A percentile compares a stretch with the other conserved stretches of the same genome.
Conservation (phyloP, 2,888 invertebrate genomes). For the Polydesmus complanatus region DNA sequence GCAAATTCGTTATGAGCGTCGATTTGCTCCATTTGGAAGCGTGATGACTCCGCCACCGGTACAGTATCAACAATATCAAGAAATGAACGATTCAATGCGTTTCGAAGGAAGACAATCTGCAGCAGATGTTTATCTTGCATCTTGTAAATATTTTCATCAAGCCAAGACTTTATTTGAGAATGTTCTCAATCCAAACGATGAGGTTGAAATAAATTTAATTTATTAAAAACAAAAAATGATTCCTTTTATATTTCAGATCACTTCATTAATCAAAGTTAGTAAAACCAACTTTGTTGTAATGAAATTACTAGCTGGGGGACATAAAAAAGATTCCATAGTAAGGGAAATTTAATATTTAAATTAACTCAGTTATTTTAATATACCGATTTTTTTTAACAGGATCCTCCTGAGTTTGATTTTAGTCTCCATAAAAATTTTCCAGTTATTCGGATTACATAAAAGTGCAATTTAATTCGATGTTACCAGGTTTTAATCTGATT, state of each 20-base stretch:
- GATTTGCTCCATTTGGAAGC: slow-evolving; percentile 77
- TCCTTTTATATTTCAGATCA: slow-evolving; percentile 23
- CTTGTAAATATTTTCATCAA: slow-evolving; percentile 84
- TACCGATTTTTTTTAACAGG: slow-evolving; percentile 22
- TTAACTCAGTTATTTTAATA: not conserved
- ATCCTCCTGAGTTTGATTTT: slow-evolving; percentile 80
- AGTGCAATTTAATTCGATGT: too few species aligned
- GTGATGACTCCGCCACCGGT: slow-evolving; percentile 80
- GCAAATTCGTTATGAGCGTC: slow-evolving; percentile 83
- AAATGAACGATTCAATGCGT: slow-evolving; percentile 49
- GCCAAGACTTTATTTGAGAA: slow-evolving; percentile 73
- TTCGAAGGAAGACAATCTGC: slow-evolving; percentile 26
- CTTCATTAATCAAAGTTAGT: slow-evolving; percentile 61
- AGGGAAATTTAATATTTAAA: slow-evolving; percentile 13
- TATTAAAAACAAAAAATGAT: not conserved
- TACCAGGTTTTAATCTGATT: too few species aligned
- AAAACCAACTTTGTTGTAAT: slow-evolving; percentile 94
- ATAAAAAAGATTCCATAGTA: slow-evolving; percentile 68
- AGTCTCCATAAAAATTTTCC: slow-evolving; percentile 78
- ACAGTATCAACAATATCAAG: slow-evolving; percentile 73
- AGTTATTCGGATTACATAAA: slow-evolving; percentile 51
- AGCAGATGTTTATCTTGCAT: slow-evolving; percentile 49
- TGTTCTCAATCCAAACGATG: slow-evolving; percentile 63
- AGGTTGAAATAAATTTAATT: slow-evolving; percentile 38
- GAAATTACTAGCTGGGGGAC: slow-evolving; percentile 80